Percentiles rank a stretch among this genome's conserved stretches.
Evolutionary conservation across 1,140 invertebrate species (phyloP).

Genomic region (Yoshiicerus persimilis): DNA sequence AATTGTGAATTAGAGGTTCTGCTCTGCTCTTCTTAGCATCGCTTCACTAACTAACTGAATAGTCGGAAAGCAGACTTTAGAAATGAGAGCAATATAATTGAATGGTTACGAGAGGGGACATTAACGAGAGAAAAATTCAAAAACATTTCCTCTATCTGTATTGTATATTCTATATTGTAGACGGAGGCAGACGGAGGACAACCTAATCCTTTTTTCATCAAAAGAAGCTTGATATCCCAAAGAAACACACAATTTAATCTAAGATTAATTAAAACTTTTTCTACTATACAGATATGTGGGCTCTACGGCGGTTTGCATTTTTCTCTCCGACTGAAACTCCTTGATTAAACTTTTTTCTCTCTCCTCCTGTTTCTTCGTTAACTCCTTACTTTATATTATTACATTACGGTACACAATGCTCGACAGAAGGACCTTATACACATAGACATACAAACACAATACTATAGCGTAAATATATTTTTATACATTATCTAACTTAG

Average conservation of each 20-base stretch:
- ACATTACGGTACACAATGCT: not conserved
- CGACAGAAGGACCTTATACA: not conserved
- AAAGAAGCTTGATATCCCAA: constrained; percentile 36
- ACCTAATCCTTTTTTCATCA: constrained; percentile 44
- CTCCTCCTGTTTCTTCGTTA: not conserved
- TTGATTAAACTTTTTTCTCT: constrained; percentile 46
- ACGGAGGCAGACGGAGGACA: not conserved
- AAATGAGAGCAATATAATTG: constrained; percentile 43
- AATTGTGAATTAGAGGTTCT: not conserved
- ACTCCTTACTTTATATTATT: not conserved
- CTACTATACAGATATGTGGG: constrained; percentile 33
- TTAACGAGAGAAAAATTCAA: constrained; percentile 43
- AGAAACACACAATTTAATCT: constrained; percentile 47
- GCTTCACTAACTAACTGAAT: not conserved
- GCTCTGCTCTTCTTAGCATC: not conserved
- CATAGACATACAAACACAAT: too few species aligned
- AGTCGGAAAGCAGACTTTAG: constrained; percentile 2
- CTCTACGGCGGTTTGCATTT: constrained; percentile 35
- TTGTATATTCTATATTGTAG: not conserved
- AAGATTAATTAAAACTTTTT: constrained; percentile 48
- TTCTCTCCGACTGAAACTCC: constrained; percentile 9
- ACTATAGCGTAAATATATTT: not conserved
- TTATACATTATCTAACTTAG: not conserved
- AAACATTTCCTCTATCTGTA: constrained; percentile 30
- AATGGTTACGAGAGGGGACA: constrained; percentile 32